These are phyloP conservation scores for Luperina nickerlii DNA, from an alignment of 2,888 invertebrate species.

Conservation along the genomic window DNA sequence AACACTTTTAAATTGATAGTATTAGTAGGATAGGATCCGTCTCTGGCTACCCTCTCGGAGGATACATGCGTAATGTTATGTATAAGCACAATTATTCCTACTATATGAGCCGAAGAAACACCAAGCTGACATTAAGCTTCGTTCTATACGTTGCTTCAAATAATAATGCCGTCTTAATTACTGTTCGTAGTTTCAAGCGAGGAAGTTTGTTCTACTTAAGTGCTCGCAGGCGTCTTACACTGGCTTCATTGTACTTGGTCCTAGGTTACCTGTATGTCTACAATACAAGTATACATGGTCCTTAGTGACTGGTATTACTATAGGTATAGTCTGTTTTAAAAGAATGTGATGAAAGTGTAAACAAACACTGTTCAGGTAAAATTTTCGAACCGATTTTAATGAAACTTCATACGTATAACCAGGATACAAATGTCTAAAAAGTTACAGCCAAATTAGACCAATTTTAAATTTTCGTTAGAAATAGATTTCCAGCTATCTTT, in stretches of 20 bases:
- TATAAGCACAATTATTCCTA: not conserved
- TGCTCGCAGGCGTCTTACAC: slow-evolving; percentile 39
- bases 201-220: slow-evolving; percentile 43
- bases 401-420: no score
- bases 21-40: not conserved
- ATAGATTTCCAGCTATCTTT: no score
- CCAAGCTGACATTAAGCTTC: slow-evolving; percentile 10
- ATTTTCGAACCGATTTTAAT: no score
- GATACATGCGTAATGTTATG: not conserved
- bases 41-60: not conserved
- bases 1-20: not conserved
- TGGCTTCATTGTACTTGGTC: slow-evolving; percentile 48
- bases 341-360: not conserved
- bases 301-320: not conserved
- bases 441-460: no score
- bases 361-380: not conserved
- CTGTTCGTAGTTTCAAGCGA: slow-evolving; percentile 13
- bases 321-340: not conserved
- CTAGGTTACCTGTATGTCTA: slow-evolving; percentile 10
- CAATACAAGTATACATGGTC: slow-evolving; percentile 18
- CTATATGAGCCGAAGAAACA: slow-evolving; percentile 9
- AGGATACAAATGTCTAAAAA: no score
- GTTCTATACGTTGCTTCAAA: slow-evolving; percentile 22
- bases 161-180: slow-evolving; percentile 51
- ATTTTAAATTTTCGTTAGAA: no score